phyloP scores from a whole-genome alignment of 2,797 vertebrate genomes.

The Micropoecilia bifurca region DNA sequence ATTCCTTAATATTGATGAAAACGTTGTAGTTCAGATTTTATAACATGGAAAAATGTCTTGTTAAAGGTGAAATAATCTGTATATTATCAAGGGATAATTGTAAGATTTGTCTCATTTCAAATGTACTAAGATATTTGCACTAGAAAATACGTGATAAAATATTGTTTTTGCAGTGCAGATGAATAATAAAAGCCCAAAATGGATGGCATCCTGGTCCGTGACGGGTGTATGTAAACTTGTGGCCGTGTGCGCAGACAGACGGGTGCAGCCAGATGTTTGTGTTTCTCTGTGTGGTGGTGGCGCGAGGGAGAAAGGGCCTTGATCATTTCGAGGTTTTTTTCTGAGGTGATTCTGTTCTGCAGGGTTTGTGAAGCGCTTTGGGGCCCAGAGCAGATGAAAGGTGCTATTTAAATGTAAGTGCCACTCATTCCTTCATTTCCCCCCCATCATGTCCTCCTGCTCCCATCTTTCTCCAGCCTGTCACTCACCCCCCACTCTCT shows the following conservation, averaged over 20 bases:
- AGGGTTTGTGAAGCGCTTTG: slow-evolving; percentile 91
- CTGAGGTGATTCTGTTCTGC: slow-evolving; percentile 90
- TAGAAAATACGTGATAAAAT: too few species aligned
- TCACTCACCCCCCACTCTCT: slow-evolving; percentile 42
- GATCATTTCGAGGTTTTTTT: slow-evolving; percentile 83
- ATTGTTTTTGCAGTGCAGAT: neutral
- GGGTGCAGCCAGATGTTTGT: slow-evolving; percentile 30
- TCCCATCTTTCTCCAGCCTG: slow-evolving; percentile 77
- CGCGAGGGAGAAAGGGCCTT: slow-evolving; percentile 80
- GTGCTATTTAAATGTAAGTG: slow-evolving; percentile 92
- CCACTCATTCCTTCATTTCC: slow-evolving; percentile 89
- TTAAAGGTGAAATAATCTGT: too few species aligned
- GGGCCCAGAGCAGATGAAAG: slow-evolving; percentile 90
- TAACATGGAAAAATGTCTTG: too few species aligned
- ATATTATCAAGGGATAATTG: too few species aligned
- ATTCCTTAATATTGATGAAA: too few species aligned
- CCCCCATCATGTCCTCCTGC: slow-evolving; percentile 78
- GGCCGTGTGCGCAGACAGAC: neutral
- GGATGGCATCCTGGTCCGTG: neutral
- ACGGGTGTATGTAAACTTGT: slow-evolving; percentile 1
- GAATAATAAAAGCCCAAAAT: neutral
- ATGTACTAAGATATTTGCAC: too few species aligned
- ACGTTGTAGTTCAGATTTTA: too few species aligned
- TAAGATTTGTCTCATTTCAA: too few species aligned
- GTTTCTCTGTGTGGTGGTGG: slow-evolving; percentile 57